Percentiles rank a stretch among this genome's conserved stretches.
These are phyloP conservation scores for Alsophila aescularia DNA, from an alignment of 2,888 invertebrate species.

Conservation along the genomic window DNA sequence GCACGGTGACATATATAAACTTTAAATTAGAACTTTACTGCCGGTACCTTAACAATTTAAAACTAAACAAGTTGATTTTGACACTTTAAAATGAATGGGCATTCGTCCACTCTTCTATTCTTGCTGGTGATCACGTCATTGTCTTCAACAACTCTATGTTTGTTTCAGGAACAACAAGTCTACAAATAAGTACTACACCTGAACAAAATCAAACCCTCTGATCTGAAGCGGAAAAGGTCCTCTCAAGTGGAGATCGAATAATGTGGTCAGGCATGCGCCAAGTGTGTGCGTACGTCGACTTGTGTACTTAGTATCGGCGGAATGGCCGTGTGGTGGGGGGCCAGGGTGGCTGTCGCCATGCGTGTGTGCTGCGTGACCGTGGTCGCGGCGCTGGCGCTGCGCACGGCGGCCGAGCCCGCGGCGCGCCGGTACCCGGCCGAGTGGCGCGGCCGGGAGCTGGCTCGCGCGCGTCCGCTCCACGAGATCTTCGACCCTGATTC, in stretches of 20 bases:
- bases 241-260: conserved; percentile 57
- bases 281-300: conserved; percentile 60
- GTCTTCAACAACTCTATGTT: conserved; percentile 2
- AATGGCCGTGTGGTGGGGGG: conserved; percentile 71
- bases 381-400: conserved; percentile 75
- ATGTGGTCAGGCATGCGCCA: conserved; percentile 78
- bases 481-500: conserved; percentile 73
- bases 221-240: conserved; percentile 46
- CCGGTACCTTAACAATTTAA: no score
- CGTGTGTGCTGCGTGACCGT: conserved; percentile 75
- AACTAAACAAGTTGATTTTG: no score
- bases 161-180: conserved; percentile 29
- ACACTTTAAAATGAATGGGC: no score
- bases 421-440: conserved; percentile 68
- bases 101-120: no score
- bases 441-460: conserved; percentile 65
- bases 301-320: conserved; percentile 74
- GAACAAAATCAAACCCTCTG: conserved; percentile 31
- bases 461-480: conserved; percentile 67
- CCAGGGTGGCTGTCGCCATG: conserved; percentile 69
- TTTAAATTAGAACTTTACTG: no score
- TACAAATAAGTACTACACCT: neutral
- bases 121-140: no score
- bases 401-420: conserved; percentile 69
- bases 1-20: no score